Base-by-base conservation (phyloP, 2,797 vertebrate genomes). In the Acipenser transmontanus region DNA sequence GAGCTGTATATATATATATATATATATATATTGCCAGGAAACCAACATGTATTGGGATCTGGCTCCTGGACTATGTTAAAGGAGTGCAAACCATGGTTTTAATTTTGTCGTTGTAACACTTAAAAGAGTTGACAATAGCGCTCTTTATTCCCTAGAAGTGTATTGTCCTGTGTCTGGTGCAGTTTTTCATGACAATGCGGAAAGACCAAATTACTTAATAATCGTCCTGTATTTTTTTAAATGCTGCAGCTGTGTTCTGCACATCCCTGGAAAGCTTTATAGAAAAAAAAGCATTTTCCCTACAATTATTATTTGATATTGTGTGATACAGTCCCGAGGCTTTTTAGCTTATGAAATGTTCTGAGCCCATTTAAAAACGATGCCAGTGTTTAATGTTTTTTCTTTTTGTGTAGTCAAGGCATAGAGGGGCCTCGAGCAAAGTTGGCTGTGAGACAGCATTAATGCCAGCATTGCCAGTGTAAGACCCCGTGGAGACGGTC, bases 351-450 rank as follows among this genome's bases (percentile, higher is more conserved):
- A 6, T 48, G 61, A 48, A 47, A n/a, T 47, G 47, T 48, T 50
- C 13, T 14, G 8, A 50, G n/a, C 49, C 17, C 49, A 64, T 64
- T 49, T 48, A 10, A 8, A 49, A 8, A 13, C 12, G 13, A 64
- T 64, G n/a, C 8, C 49, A 50, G 62, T 64, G 49, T 14, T 14
- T 64, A 51, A 64, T 64, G 48, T 8, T 14, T 50, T 64, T 54
- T 50, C 6, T 65, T 17, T 12, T 47, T 56, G 9, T 54, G 11
- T 34, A 65, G 8, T 47, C 47, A 65, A 54, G 54, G 54, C 14
- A 13, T 9, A 57, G 54, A 57, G 12, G 7, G 12, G 54, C 12
- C 9, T 57, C 6, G 6, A 57, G 12, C 54, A 57, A 5, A 57
- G 54, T 11, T 11, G 12, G 54, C 54, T 57, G 54, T 11, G 9